Percentiles rank a stretch among this genome's conserved stretches.
These are phyloP conservation scores for Perca flavescens DNA, from an alignment of 2,113 vertebrate species.

Conservation along the genomic window DNA sequence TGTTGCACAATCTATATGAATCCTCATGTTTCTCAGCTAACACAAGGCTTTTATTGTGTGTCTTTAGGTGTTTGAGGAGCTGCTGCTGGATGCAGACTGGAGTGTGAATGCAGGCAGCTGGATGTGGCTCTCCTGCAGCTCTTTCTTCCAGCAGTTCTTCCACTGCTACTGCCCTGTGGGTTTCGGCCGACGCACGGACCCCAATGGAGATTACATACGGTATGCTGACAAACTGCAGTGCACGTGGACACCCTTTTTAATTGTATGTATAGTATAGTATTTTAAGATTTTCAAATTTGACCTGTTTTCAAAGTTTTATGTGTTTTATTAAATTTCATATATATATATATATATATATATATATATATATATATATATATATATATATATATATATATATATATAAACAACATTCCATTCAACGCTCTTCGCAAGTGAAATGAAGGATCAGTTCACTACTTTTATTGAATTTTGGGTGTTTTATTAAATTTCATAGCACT, in stretches of 20 bases:
- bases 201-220: conserved; percentile 99
- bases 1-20: background rate
- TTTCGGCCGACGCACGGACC: conserved; percentile 96
- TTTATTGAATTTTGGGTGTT: too few relatives aligned
- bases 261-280: background rate
- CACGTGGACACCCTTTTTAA: background rate
- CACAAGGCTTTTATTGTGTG: background rate
- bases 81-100: conserved; percentile 97
- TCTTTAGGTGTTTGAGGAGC: conserved; percentile 95
- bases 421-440: too few relatives aligned
- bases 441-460: too few relatives aligned
- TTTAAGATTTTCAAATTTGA: background rate
- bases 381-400: too few relatives aligned
- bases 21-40: background rate
- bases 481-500: too few relatives aligned
- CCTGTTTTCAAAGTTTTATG: too few relatives aligned
- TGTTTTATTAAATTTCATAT: too few relatives aligned
- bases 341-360: too few relatives aligned
- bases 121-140: conserved; percentile 99
- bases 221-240: conserved; percentile 60
- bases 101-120: conserved; percentile 98
- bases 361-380: too few relatives aligned
- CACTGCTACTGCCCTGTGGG: conserved; percentile 99
- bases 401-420: too few relatives aligned
- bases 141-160: conserved; percentile 99